A percentile compares a stretch with the other conserved stretches of the same genome.
phyloP scores from a whole-genome alignment of 2,113 vertebrate genomes.

The Hylia prasina region DNA sequence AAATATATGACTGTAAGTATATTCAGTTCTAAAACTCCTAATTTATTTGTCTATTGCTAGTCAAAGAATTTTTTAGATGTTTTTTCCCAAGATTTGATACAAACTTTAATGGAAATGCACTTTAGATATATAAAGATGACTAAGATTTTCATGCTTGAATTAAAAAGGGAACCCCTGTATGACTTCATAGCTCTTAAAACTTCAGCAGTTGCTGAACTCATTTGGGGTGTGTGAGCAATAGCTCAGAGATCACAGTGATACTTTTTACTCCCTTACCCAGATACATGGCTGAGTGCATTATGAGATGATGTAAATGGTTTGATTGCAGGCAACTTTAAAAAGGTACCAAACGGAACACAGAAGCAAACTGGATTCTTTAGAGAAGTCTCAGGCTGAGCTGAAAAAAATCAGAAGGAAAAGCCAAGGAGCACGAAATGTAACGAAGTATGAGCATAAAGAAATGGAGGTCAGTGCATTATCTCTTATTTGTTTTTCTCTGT shows the following conservation, averaged over 20 bases:
- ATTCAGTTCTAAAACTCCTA: background rate
- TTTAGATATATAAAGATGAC: background rate
- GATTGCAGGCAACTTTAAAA: slow-evolving; percentile 89
- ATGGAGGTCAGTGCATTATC: slow-evolving; percentile 80
- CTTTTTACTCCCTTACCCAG: background rate
- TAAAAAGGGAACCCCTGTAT: background rate
- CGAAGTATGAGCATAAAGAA: slow-evolving; percentile 89
- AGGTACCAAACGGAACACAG: slow-evolving; percentile 93
- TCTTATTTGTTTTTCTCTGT: background rate
- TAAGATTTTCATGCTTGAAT: background rate
- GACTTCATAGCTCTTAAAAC: background rate
- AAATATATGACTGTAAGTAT: slow-evolving; percentile 96
- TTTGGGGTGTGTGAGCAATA: background rate
- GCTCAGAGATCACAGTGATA: too few species aligned
- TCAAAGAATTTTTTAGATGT: background rate
- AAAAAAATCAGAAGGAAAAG: slow-evolving; percentile 95
- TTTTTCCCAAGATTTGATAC: background rate
- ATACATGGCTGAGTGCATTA: background rate
- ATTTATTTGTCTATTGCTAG: background rate
- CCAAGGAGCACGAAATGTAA: slow-evolving; percentile 83
- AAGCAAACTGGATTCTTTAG: slow-evolving; percentile 86
- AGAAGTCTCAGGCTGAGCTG: slow-evolving; percentile 90
- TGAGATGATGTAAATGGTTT: background rate
- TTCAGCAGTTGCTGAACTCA: background rate
- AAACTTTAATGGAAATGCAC: background rate